These are phyloP conservation scores for Phrixothrix hirtus DNA, from an alignment of 2,888 invertebrate species.

Conservation along the genomic window DNA sequence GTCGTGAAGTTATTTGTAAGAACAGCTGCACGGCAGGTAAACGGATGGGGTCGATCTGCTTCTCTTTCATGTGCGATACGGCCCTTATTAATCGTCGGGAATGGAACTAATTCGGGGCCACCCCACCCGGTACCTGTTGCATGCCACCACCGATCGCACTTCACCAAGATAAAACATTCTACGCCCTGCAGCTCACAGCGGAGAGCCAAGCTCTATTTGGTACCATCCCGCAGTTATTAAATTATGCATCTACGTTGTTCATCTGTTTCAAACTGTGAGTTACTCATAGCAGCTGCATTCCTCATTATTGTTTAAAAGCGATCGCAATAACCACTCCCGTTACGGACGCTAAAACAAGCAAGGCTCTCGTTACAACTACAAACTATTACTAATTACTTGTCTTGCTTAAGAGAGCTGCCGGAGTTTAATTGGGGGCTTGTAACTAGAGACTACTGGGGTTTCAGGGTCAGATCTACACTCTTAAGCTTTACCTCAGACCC, in stretches of 20 bases:
- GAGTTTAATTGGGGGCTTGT: constrained; percentile 34
- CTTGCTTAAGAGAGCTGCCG: constrained; percentile 32
- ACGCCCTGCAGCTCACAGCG: constrained; percentile 32
- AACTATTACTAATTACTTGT: constrained; percentile 34
- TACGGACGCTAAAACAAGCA: constrained; percentile 23
- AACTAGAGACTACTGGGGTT: constrained; percentile 28
- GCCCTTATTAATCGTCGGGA: constrained; percentile 28
- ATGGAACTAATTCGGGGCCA: constrained; percentile 28
- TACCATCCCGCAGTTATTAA: constrained; percentile 30
- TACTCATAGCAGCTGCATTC: constrained; percentile 13
- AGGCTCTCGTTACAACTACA: constrained; percentile 31
- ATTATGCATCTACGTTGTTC: constrained; percentile 21
- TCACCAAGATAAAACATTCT: constrained; percentile 32
- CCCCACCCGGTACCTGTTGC: constrained; percentile 35
- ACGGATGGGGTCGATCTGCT: constrained; percentile 25
- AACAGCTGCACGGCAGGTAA: constrained; percentile 27
- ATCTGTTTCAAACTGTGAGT: constrained; percentile 12
- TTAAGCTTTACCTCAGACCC: constrained; percentile 25
- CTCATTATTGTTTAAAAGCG: constrained; percentile 16
- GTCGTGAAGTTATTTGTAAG: constrained; percentile 25
- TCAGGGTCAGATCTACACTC: constrained; percentile 32
- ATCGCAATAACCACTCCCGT: constrained; percentile 20
- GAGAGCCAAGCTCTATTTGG: constrained; percentile 30
- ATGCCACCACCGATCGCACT: constrained; percentile 30
- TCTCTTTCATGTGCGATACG: constrained; percentile 28